These are phyloP conservation scores for Tachina fera DNA, from an alignment of 2,888 invertebrate species.

Conservation along the genomic window DNA sequence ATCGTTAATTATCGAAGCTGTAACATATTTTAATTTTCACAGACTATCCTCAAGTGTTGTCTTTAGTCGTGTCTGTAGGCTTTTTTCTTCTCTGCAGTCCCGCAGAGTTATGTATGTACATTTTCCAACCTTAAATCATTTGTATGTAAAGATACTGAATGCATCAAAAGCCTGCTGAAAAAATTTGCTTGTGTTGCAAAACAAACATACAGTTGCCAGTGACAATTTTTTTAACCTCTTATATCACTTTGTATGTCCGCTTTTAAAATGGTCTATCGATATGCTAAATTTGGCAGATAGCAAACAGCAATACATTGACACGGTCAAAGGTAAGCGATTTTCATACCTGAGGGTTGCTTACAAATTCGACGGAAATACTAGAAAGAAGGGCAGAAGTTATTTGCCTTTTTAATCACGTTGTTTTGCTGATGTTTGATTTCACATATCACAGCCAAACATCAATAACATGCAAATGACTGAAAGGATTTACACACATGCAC, in stretches of 20 bases:
- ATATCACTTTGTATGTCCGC: neutral
- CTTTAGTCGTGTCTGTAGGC: too few relatives aligned
- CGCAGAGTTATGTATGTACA: neutral
- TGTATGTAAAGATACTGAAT: neutral
- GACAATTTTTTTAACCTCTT: conserved; percentile 8
- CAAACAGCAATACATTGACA: conserved; percentile 28
- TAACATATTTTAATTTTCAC: too few relatives aligned
- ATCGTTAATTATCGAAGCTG: too few relatives aligned
- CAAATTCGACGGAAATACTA: conserved; percentile 17
- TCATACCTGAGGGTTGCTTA: conserved; percentile 49
- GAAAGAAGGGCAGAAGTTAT: neutral
- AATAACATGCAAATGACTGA: conserved; percentile 61
- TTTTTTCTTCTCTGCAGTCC: neutral
- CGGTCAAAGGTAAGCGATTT: conserved; percentile 59
- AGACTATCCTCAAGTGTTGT: too few relatives aligned
- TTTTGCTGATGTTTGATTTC: conserved; percentile 69
- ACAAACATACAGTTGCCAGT: conserved; percentile 18
- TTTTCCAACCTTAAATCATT: neutral
- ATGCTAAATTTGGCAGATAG: conserved; percentile 61
- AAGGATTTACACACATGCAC: conserved; percentile 19
- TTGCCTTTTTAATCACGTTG: conserved; percentile 4
- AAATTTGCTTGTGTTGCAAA: conserved; percentile 32
- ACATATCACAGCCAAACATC: conserved; percentile 67
- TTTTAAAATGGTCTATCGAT: conserved; percentile 48
- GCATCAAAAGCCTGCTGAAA: neutral